phyloP scores from a whole-genome alignment of 2,888 invertebrate genomes.

The Netelia melanura region DNA sequence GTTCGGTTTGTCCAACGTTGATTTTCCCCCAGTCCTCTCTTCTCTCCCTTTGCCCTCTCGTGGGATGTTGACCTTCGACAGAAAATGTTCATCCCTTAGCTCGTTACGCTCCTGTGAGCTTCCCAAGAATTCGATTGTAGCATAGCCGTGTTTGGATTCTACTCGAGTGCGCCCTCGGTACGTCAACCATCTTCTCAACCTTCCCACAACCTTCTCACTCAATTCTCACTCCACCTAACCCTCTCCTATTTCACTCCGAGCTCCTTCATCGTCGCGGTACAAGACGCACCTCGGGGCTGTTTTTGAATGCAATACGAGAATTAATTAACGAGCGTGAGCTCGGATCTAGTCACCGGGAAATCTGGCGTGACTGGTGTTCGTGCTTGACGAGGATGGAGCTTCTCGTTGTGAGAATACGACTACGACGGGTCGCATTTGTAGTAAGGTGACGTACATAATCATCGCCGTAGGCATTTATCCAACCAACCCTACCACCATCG shows the following conservation, averaged over 20 bases:
- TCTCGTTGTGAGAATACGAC: slow-evolving; percentile 55
- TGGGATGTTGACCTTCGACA: slow-evolving; percentile 55
- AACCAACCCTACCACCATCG: slow-evolving; percentile 3
- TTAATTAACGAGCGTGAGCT: slow-evolving; percentile 78
- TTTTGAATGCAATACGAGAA: slow-evolving; percentile 78
- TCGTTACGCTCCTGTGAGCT: slow-evolving; percentile 37
- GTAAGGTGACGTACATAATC: slow-evolving; percentile 36
- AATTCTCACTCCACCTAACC: too few species aligned
- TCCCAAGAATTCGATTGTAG: too few species aligned
- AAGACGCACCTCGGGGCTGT: slow-evolving; percentile 53
- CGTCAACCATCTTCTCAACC: slow-evolving; percentile 2
- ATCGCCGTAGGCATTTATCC: slow-evolving; percentile 57
- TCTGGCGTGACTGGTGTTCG: slow-evolving; percentile 77
- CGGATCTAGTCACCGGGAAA: slow-evolving; percentile 74
- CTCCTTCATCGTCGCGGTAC: slow-evolving; percentile 15
- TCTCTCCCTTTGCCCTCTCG: slow-evolving; percentile 10
- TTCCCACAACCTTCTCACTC: too few species aligned
- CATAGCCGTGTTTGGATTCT: background rate
- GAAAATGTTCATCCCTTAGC: slow-evolving; percentile 55
- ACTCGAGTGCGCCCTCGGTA: slow-evolving; percentile 2
- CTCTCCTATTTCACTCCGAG: background rate
- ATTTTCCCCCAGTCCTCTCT: too few species aligned
- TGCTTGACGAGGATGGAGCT: slow-evolving; percentile 71
- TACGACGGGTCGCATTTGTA: slow-evolving; percentile 35
- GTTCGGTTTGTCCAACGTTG: too few species aligned